Evolutionary conservation across 2,113 vertebrate genomes (phyloP).

Genomic region (Macroglossus sobrinus): DNA sequence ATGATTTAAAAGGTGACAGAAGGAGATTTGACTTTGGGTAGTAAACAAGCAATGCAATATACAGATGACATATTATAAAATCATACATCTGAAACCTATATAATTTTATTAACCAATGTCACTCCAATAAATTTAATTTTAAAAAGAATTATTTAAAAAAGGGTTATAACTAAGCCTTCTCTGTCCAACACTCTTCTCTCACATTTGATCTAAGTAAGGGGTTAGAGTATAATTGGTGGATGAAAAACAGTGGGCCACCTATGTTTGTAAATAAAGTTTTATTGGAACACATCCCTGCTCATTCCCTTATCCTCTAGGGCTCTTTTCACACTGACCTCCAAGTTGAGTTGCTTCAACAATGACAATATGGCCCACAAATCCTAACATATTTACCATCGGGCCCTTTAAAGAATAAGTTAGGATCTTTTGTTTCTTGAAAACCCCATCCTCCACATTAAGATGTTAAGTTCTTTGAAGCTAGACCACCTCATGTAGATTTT

Average conservation of each 20-base stretch:
- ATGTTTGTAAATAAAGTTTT: constrained; percentile 38
- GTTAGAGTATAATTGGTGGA: not conserved
- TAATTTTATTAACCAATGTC: no score
- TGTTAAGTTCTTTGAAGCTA: not conserved
- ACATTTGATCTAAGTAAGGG: not conserved
- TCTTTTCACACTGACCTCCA: not conserved
- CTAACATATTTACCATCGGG: not conserved
- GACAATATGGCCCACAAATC: not conserved
- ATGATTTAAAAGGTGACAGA: no score
- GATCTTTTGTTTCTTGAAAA: not conserved
- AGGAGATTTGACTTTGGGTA: no score
- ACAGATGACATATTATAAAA: no score
- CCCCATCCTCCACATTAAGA: not conserved
- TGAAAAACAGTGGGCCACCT: not conserved
- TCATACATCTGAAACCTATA: no score
- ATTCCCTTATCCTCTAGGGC: not conserved
- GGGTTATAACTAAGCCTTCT: not conserved
- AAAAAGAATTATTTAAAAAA: not conserved
- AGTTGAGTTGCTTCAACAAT: not conserved
- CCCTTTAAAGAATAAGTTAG: not conserved
- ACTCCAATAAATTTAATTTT: no score
- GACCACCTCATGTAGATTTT: not conserved
- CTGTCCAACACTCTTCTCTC: not conserved
- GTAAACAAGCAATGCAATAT: no score
- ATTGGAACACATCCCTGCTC: not conserved